Evolutionary conservation across 64 coral and sea anemone species (phyloP).

Genomic region (Porites lutea): DNA sequence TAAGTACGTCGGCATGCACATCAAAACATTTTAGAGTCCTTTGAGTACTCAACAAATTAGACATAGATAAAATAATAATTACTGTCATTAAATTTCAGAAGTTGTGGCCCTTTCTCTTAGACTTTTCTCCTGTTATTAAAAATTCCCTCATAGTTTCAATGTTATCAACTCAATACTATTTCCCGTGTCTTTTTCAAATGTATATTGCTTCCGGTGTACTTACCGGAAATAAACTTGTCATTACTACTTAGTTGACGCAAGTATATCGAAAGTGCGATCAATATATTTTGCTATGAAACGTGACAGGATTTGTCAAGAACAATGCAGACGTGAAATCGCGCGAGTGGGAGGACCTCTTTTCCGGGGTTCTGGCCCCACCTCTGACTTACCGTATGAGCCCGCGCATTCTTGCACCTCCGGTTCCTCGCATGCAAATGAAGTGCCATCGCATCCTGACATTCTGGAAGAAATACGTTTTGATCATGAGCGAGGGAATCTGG

Average conservation of each 20-base stretch:
- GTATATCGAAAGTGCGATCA: neutral
- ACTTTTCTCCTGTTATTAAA: no score
- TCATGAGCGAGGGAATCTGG: neutral
- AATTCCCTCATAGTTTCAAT: no score
- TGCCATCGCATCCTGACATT: constrained; percentile 35
- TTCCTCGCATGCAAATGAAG: constrained; percentile 40
- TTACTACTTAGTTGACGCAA: no score
- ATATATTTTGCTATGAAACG: neutral
- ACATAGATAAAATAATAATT: no score
- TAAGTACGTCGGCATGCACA: no score
- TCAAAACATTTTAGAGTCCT: no score
- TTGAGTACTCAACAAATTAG: no score
- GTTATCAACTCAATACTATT: no score
- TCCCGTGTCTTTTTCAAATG: no score
- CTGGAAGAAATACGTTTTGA: constrained; percentile 13
- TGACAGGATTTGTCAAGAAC: neutral
- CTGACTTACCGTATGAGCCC: constrained; percentile 28
- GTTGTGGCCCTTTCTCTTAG: no score
- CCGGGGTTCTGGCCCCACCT: constrained; percentile 21
- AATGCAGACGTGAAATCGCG: neutral
- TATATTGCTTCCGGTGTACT: neutral
- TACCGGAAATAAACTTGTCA: neutral
- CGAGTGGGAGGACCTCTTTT: neutral
- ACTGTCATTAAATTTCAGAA: no score
- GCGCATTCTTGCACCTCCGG: constrained; percentile 55